These are phyloP conservation scores for Chrysoperla carnea DNA, from an alignment of 1,140 invertebrate genomes.

Conservation along the genomic window DNA sequence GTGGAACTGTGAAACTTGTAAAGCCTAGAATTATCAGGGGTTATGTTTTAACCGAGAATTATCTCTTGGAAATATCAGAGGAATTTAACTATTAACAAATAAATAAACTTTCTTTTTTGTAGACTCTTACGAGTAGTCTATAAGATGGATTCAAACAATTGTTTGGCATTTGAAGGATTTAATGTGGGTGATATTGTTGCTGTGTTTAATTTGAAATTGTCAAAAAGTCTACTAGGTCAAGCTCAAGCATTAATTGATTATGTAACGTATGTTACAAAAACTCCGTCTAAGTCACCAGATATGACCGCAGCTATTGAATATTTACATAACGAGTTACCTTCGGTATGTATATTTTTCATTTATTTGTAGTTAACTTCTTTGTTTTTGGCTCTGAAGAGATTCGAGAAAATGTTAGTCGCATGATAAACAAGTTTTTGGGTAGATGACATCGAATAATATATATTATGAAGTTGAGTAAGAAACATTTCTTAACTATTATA, in stretches of 20 bases:
- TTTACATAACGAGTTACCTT: constrained; percentile 9
- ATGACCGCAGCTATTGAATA: constrained; percentile 11
- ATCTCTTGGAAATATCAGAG: too few species aligned
- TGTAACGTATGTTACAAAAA: constrained; percentile 10
- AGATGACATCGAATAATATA: too few species aligned
- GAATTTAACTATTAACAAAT: too few species aligned
- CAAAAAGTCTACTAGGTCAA: constrained; percentile 6
- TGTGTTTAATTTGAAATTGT: constrained; percentile 33
- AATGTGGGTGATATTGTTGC: constrained; percentile 33
- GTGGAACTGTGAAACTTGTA: too few species aligned
- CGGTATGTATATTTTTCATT: constrained; percentile 4
- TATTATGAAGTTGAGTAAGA: too few species aligned
- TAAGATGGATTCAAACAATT: constrained; percentile 35
- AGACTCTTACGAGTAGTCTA: constrained; percentile 39
- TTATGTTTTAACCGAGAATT: too few species aligned
- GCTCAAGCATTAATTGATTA: constrained; percentile 13
- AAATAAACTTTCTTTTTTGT: constrained; percentile 15
- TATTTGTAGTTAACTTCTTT: background rate
- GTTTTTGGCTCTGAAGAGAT: too few species aligned
- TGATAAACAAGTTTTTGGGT: too few species aligned
- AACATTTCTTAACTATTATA: too few species aligned
- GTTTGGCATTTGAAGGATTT: constrained; percentile 37
- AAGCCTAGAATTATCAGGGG: too few species aligned
- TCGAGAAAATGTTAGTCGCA: too few species aligned
- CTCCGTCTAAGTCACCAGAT: constrained; percentile 8